Conservation (phyloP, 2,797 vertebrate genomes). For the Discoglossus pictus region DNA sequence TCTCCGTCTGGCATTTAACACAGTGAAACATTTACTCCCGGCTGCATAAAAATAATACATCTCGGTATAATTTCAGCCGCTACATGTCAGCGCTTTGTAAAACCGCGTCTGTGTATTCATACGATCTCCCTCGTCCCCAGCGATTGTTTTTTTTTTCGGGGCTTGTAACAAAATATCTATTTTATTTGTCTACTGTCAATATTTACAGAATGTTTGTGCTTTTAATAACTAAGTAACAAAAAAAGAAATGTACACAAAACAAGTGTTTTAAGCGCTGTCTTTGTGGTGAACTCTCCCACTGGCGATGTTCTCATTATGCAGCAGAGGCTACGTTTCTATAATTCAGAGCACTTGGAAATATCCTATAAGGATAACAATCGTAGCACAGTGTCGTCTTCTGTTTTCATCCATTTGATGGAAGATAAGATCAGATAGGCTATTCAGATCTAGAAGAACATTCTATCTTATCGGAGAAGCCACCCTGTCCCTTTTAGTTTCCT, state of each 20-base stretch:
- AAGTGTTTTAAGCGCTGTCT: background rate
- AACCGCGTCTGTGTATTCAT: background rate
- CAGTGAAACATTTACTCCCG: conserved; percentile 3
- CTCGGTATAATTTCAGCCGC: conserved; percentile 16
- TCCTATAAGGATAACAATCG: too few relatives aligned
- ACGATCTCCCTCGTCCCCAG: background rate
- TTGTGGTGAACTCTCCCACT: background rate
- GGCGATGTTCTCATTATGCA: background rate
- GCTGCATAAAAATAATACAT: conserved; percentile 31
- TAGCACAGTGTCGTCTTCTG: too few relatives aligned
- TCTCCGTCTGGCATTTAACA: conserved; percentile 11
- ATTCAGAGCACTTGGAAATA: too few relatives aligned
- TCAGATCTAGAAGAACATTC: too few relatives aligned
- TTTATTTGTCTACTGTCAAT: conserved; percentile 2
- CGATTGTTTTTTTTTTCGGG: background rate
- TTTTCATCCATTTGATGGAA: too few relatives aligned
- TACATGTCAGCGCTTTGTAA: conserved; percentile 30
- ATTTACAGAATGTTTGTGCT: conserved; percentile 17
- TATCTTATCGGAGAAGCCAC: too few relatives aligned
- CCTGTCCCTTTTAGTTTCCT: too few relatives aligned
- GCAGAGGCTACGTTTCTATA: too few relatives aligned
- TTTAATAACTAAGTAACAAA: background rate
- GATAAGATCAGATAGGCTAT: too few relatives aligned
- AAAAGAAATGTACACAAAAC: background rate
- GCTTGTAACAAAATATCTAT: background rate